Percentiles rank a stretch among this genome's conserved stretches.
Conservation (phyloP, 2,888 invertebrate species). For the Xanthorhoe spadicearia region DNA sequence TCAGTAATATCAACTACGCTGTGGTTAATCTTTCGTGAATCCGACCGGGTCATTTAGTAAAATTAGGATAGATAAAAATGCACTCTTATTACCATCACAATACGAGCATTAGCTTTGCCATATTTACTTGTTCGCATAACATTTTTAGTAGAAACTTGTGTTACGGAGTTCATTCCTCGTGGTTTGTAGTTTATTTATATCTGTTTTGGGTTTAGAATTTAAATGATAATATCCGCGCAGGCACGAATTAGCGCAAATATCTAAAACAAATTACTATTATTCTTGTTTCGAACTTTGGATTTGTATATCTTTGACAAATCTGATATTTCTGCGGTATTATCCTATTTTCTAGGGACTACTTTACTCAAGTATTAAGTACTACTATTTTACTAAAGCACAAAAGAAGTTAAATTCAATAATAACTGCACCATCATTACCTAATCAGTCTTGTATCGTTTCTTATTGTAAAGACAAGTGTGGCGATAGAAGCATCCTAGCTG, state of each 20-base stretch:
- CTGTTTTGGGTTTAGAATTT: neutral
- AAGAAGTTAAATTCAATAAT: too few species aligned
- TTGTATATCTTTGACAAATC: neutral
- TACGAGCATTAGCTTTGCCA: conserved; percentile 62
- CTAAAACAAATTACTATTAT: neutral
- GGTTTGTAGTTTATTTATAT: neutral
- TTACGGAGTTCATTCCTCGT: conserved; percentile 5
- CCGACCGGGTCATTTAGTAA: conserved; percentile 70
- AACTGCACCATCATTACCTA: too few species aligned
- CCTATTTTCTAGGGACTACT: neutral
- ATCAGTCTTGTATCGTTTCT: too few species aligned
- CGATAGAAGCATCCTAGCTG: too few species aligned
- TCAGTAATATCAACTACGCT: conserved; percentile 59
- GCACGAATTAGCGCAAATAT: neutral
- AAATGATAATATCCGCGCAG: neutral
- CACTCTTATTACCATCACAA: conserved; percentile 74
- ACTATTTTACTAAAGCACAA: too few species aligned
- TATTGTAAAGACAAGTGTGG: too few species aligned
- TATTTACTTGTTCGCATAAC: conserved; percentile 28
- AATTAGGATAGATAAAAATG: conserved; percentile 76
- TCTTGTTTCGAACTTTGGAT: neutral
- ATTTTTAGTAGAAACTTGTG: conserved; percentile 16
- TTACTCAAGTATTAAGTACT: neutral
- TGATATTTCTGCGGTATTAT: neutral
- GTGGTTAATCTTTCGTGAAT: conserved; percentile 82